Evolutionary conservation across 2,888 invertebrate species (phyloP), one percentile per base, ranked within the genome.

Genomic region (Netelia fuscicornis): DNA sequence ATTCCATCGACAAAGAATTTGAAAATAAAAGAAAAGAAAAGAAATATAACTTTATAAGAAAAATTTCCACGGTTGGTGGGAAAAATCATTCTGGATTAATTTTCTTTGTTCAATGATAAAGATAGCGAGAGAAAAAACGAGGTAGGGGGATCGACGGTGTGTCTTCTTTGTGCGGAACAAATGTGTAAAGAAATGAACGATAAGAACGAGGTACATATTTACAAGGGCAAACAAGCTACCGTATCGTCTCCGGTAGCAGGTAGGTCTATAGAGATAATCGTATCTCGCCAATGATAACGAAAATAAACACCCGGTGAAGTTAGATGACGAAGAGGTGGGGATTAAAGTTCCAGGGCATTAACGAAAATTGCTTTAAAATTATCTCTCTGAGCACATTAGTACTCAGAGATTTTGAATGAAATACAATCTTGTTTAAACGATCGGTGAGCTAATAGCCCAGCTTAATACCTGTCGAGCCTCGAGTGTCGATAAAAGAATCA

Each of bases 211-310:
- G 78, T 64, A 79, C 70, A 70, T 79, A 72, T 85, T 85, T 83
- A 83, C 80, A 64, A 77, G 62, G 64, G 72, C 67, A 83, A 85
- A 76, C 85, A 72, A 54, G 78, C 85, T 71, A 80, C 79, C 20
- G 83, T 23, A 48, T 60, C 13, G n/a, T 54, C 42, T 75, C 76
- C 64, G 62, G 76, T 68, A 56, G 72, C 85, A 83, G 85, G 83
- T 83, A 79, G 30, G 56, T 52, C 65, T 65, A 80, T 23, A 25
- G 44, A 64, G 56, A 77, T 68, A 64, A 2, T 65, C 80, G 42
- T 80, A 79, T 76, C 85, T 82, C 67, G 5, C 25, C 44, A n/a
- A 54, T 70, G 83, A 83, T 85, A 85, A 85, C 17, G 74, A 37
- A 25, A 80, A 76, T 65, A 82, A 79, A 85, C 76, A 82, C 64